Evolutionary conservation across 2,797 vertebrate species (phyloP), one percentile per base, ranked within the genome.

Genomic region (Neosalanx taihuensis): DNA sequence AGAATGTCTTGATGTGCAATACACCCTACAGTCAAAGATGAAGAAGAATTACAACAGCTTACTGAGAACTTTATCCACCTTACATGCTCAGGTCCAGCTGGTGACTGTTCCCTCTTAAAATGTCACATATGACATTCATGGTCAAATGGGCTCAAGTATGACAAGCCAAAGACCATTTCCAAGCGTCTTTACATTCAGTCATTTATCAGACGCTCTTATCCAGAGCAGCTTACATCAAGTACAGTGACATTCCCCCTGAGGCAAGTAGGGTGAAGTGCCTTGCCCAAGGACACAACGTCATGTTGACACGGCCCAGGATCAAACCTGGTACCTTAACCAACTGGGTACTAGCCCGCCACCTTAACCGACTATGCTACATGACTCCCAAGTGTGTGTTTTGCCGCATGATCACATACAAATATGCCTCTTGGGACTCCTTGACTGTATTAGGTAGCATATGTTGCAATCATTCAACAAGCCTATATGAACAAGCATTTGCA

Each of bases 31-130:
- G 66, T n/a, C 33, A 33, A 37, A 41, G 5, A n/a, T 72, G 64
- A 78, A 76, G 65, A 80, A 75, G 75, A 64, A 69, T 70, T 78
- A 63, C 67, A 71, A 53, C 41, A 66, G 61, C 2, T 53, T 80
- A 75, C 81, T 81, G 72, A 80, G 46, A 68, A 74, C 78, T 82
- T 51, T 58, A 71, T 41, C 71, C 33, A 60, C 65, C 68, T 73
- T 72, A 60, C 65, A 69, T n/a, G 76, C 72, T 81, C 13, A 53
- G 18, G 18, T 53, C 15, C n/a, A 5, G 51, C 51, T 53, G 51
- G 51, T n/a, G 3, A 53, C 18, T 17, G 9, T 17, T 53, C 4
- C 51, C 0, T 53, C 51, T 17, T 18, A 17, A n/a, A 53, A 53
- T 53, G 15, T 53, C 15, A 41, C 6, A 41, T 41, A 41, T 53